Conservation (phyloP, 2,113 vertebrate species). For the Pachypanchax playfairii region DNA sequence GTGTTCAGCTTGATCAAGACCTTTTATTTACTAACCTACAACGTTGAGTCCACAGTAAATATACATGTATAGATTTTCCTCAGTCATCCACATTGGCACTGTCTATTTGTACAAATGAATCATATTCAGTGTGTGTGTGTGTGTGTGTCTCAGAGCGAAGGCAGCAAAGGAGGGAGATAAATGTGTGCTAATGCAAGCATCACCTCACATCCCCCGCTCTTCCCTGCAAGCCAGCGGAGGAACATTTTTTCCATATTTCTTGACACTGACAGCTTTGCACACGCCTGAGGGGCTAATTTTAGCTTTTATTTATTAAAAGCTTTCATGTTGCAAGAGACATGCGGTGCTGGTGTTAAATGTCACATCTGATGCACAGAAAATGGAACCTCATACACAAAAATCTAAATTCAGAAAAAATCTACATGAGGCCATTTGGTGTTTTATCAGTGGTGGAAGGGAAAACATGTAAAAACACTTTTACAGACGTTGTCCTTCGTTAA, state of each 20-base stretch:
- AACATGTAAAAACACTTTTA: too few species aligned
- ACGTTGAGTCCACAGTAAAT: slow-evolving; percentile 5
- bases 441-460: background rate
- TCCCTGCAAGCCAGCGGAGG: slow-evolving; percentile 32
- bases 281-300: slow-evolving; percentile 33
- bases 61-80: slow-evolving; percentile 31
- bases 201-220: slow-evolving; percentile 52
- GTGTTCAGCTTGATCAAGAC: background rate
- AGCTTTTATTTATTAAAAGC: slow-evolving; percentile 26
- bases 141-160: slow-evolving; percentile 12
- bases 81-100: slow-evolving; percentile 17
- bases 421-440: background rate
- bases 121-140: slow-evolving; percentile 23
- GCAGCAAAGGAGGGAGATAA: slow-evolving; percentile 51
- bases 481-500: too few species aligned
- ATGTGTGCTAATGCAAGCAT: slow-evolving; percentile 60
- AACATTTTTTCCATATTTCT: slow-evolving; percentile 56
- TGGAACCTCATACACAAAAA: background rate
- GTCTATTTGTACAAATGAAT: slow-evolving; percentile 33
- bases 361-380: slow-evolving; percentile 18
- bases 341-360: background rate
- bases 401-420: background rate
- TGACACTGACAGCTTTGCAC: slow-evolving; percentile 35
- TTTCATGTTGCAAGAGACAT: slow-evolving; percentile 7
- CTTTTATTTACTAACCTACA: slow-evolving; percentile 9